Conservation (phyloP, 1,140 invertebrate genomes). For the Antheraea pernyi region DNA sequence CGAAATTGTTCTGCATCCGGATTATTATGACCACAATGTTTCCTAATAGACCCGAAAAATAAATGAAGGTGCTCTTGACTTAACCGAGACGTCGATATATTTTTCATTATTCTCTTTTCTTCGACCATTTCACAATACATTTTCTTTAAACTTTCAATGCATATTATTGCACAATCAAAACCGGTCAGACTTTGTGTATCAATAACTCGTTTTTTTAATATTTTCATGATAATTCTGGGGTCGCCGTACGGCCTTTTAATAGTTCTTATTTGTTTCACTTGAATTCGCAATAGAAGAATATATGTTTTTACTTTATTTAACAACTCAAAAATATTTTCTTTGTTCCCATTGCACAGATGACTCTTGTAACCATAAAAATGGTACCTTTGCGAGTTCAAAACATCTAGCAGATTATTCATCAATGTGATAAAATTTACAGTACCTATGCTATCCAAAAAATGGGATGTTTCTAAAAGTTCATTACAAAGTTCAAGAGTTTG, state of each 20-base stretch:
- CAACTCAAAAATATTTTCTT: constrained; percentile 18
- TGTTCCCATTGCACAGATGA: constrained; percentile 18
- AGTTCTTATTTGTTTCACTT: constrained; percentile 10
- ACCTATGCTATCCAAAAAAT: constrained; percentile 18
- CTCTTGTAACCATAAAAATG: constrained; percentile 18
- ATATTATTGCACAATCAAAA: constrained; percentile 25
- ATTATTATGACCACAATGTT: constrained; percentile 20
- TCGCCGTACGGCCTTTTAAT: constrained; percentile 13
- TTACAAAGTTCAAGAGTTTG: constrained; percentile 20
- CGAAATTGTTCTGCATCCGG: constrained; percentile 28
- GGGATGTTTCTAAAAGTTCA: constrained; percentile 7
- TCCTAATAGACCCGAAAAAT: constrained; percentile 29
- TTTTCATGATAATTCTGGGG: constrained; percentile 16
- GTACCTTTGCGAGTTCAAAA: constrained; percentile 23
- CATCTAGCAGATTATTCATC: constrained; percentile 30
- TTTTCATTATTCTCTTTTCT: constrained; percentile 18
- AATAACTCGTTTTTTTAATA: constrained; percentile 21
- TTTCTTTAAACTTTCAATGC: constrained; percentile 27
- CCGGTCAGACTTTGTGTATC: constrained; percentile 26
- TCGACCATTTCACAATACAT: constrained; percentile 16
- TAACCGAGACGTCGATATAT: constrained; percentile 24
- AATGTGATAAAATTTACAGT: constrained; percentile 24
- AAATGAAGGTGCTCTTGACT: constrained; percentile 32
- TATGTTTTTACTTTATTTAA: constrained; percentile 21
- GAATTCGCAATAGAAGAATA: constrained; percentile 18